Conservation (phyloP, 1,140 invertebrate species). For the Drosophila trapezifrons region DNA sequence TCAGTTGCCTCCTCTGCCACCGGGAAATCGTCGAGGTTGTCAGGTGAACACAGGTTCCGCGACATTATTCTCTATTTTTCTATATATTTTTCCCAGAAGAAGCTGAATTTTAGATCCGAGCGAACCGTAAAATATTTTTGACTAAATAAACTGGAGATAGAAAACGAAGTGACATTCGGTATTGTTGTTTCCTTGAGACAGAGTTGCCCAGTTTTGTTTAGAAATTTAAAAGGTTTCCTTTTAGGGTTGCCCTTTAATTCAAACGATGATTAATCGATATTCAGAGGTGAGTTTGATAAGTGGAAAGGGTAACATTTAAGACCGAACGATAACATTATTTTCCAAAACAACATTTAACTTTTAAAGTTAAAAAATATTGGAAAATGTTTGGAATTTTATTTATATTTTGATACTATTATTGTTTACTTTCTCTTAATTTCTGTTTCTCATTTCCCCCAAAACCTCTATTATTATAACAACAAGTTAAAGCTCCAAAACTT, state of each 20-base stretch:
- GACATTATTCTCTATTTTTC: neutral
- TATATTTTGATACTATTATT: too few species aligned
- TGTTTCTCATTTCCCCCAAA: too few species aligned
- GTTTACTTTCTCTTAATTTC: too few species aligned
- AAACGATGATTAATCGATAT: neutral
- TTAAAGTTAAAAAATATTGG: too few species aligned
- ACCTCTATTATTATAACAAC: neutral
- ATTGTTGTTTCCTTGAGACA: neutral
- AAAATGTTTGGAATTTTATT: too few species aligned
- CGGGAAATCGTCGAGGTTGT: neutral
- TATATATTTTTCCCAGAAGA: neutral
- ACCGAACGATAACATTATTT: too few species aligned
- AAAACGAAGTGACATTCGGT: neutral
- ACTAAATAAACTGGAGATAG: neutral
- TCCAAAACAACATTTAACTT: too few species aligned
- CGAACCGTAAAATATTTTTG: neutral
- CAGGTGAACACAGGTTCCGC: too few species aligned
- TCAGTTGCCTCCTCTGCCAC: neutral
- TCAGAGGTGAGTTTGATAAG: neutral
- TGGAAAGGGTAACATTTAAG: neutral
- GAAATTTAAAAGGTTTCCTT: too few species aligned
- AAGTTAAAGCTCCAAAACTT: slow-evolving; percentile 15
- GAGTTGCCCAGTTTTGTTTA: neutral
- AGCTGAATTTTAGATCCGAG: neutral
- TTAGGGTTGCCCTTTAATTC: neutral